phyloP scores from a whole-genome alignment of 2,113 vertebrate genomes.

The Cyphomyrus plagiostoma region DNA sequence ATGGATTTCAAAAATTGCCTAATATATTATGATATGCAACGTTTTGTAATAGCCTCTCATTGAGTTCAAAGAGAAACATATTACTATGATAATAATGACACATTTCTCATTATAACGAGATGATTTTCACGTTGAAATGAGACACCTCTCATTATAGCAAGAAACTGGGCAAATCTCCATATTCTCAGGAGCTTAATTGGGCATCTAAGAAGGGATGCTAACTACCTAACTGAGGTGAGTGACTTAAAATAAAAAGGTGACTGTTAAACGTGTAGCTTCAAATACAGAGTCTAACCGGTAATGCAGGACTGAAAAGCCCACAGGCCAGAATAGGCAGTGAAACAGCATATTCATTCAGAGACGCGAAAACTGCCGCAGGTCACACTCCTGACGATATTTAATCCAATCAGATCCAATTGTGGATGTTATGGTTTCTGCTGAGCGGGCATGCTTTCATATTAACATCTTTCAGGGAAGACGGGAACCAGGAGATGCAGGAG shows the following conservation, averaged over 20 bases:
- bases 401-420: background rate
- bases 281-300: background rate
- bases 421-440: slow-evolving; percentile 4
- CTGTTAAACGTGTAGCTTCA: background rate
- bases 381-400: background rate
- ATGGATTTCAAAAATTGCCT: background rate
- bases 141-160: background rate
- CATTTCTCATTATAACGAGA: background rate
- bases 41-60: background rate
- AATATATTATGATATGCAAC: background rate
- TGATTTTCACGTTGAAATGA: background rate
- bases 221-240: background rate
- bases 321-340: background rate
- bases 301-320: background rate
- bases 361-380: background rate
- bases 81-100: background rate
- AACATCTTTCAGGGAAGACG: slow-evolving; percentile 36
- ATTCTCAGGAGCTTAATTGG: background rate
- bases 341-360: background rate
- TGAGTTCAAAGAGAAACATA: background rate
- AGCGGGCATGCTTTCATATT: slow-evolving; percentile 40
- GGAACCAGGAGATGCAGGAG: slow-evolving; percentile 47
- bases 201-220: background rate
- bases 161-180: background rate
- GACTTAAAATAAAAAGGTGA: background rate